Evolutionary conservation across 2,888 invertebrate species (phyloP), one percentile per base, ranked within the genome.

Genomic region (Neoaliturus tenellus): DNA sequence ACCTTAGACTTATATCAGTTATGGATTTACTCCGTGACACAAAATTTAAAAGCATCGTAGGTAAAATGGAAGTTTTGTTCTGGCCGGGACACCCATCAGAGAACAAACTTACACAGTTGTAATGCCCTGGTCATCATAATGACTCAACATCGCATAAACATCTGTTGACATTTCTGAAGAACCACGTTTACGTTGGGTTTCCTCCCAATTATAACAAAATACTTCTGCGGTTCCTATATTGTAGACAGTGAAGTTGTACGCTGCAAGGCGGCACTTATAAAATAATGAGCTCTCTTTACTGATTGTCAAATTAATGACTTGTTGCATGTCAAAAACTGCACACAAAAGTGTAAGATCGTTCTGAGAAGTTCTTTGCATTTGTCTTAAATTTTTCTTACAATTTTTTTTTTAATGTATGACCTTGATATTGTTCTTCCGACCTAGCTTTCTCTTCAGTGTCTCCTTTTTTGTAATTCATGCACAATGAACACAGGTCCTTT

Each of bases 1-100:
- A 75, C 48, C 48, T 75, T 17, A 48, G 48, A 48, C 25, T 41
- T n/a, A 75, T 20, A 10, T 44, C 20, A 0, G 8, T 48, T 25
- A 44, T 75, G 12, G 20, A 28, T 75, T n/a, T n/a, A 48, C 39
- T 41, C 28, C 20, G 2, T 25, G 20, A 23, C 14, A 80, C 25
- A 23, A 58, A 55, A 33, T 80, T 33, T 17, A 80, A 35, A 33
- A 80, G 31, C 80, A 80, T 80, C 14, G 80, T 35, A 12, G 80
- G 51, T 8, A 80, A 6, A 20, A 55, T 55, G 33, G 58, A 58
- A 58, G 55, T 80, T 48, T 80, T 80, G 33, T 80, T 80, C 28
- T 58, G 58, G 58, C 58, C 80, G 14, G 51, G n/a, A 55, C 80
- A 80, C 10, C 80, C 80, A 58, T 80, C 80, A 17, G 80, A 8